Percentiles rank a stretch among this genome's conserved stretches.
Evolutionary conservation across 1,140 invertebrate genomes (phyloP).

Genomic region (Dryas iulia): DNA sequence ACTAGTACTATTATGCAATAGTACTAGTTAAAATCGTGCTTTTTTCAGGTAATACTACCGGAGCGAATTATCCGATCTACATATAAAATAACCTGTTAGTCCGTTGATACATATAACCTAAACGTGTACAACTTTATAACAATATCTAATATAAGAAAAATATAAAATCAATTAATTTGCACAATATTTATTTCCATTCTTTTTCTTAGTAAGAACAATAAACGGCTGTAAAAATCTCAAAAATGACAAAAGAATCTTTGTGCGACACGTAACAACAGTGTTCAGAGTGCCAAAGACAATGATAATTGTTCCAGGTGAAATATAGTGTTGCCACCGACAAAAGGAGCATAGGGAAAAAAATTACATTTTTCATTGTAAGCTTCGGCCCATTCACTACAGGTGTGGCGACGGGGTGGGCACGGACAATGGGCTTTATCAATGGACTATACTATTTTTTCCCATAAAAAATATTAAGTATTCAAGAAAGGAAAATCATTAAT

Average conservation of each 20-base stretch:
- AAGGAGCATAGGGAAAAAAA: constrained; percentile 62
- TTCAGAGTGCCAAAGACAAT: constrained; percentile 75
- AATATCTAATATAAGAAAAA: too few relatives aligned
- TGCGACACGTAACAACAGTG: constrained; percentile 55
- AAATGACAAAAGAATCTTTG: constrained; percentile 52
- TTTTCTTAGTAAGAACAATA: constrained; percentile 41
- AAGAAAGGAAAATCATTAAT: constrained; percentile 29
- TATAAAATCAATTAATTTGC: constrained; percentile 25
- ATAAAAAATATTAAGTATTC: constrained; percentile 40
- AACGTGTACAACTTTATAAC: too few relatives aligned
- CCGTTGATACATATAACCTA: too few relatives aligned
- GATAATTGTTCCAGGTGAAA: constrained; percentile 77
- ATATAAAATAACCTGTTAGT: too few relatives aligned
- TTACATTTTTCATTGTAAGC: constrained; percentile 70
- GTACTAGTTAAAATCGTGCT: too few relatives aligned
- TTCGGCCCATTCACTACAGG: constrained; percentile 70
- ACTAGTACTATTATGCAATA: too few relatives aligned
- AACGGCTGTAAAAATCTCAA: constrained; percentile 49
- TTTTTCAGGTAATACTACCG: too few relatives aligned
- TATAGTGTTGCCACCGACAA: constrained; percentile 77
- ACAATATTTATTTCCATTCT: constrained; percentile 33
- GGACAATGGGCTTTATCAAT: constrained; percentile 71
- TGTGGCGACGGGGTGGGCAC: constrained; percentile 57
- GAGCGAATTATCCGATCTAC: too few relatives aligned
- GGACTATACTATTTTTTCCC: constrained; percentile 63